Evolutionary conservation across 2,888 invertebrate species (phyloP).

Genomic region (Papilio protenor): DNA sequence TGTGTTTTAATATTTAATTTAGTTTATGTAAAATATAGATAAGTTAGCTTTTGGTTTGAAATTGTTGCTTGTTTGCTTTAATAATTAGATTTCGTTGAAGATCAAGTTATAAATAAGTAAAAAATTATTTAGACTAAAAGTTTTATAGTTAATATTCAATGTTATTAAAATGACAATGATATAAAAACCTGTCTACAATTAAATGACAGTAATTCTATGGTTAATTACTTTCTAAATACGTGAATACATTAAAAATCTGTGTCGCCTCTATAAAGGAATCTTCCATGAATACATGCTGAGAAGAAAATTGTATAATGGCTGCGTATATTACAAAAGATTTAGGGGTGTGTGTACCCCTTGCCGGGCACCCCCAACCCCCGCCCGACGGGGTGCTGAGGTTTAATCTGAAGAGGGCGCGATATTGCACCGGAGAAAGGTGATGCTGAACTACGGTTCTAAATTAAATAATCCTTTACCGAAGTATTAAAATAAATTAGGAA

Average conservation of each 20-base stretch:
- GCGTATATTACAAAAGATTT: slow-evolving; percentile 53
- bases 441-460: slow-evolving; percentile 46
- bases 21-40: background rate
- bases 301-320: slow-evolving; percentile 52
- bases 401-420: slow-evolving; percentile 43
- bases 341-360: slow-evolving; percentile 56
- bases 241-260: slow-evolving; percentile 54
- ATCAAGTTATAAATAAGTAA: background rate
- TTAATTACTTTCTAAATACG: slow-evolving; percentile 51
- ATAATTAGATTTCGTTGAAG: background rate
- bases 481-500: background rate
- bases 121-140: background rate
- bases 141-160: background rate
- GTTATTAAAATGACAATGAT: background rate
- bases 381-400: slow-evolving; percentile 37
- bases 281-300: slow-evolving; percentile 53
- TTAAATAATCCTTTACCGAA: slow-evolving; percentile 22
- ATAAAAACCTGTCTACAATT: background rate
- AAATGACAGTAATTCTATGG: slow-evolving; percentile 43
- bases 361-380: slow-evolving; percentile 47
- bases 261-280: slow-evolving; percentile 50
- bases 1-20: background rate
- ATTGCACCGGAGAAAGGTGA: slow-evolving; percentile 40
- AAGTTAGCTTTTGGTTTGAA: background rate
- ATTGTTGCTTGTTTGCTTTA: background rate